A percentile compares a stretch with the other conserved stretches of the same genome.
Conservation (phyloP, 2,888 invertebrate species). For the Pseudolycoriella hygida region DNA sequence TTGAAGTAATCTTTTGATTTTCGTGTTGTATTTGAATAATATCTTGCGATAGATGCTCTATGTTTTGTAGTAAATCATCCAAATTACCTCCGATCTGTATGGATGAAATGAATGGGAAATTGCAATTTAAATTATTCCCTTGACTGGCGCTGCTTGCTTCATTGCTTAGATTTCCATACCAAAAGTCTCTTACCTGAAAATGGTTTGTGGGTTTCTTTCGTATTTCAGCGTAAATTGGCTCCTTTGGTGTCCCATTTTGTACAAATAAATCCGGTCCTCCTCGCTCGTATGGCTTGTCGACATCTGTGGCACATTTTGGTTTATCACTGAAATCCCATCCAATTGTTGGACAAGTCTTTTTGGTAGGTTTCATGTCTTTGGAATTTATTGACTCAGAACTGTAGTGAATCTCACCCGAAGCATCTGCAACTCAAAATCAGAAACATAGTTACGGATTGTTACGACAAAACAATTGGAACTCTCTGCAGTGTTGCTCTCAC, state of each 20-base stretch:
- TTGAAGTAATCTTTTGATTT: constrained; percentile 10
- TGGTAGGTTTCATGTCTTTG: background rate
- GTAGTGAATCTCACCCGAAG: constrained; percentile 1
- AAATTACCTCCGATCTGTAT: constrained; percentile 40
- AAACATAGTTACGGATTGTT: background rate
- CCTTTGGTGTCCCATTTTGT: background rate
- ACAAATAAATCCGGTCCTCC: background rate
- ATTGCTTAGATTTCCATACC: too few species aligned
- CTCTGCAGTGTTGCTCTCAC: too few species aligned
- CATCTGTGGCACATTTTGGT: background rate
- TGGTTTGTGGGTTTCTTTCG: background rate
- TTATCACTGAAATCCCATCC: background rate
- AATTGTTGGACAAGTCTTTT: background rate
- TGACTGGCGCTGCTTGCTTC: too few species aligned
- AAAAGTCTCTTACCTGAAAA: background rate
- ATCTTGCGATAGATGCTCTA: constrained; percentile 37
- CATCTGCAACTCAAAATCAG: background rate
- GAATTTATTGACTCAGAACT: constrained; percentile 8
- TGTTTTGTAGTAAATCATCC: constrained; percentile 49
- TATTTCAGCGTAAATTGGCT: background rate
- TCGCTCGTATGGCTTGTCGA: background rate
- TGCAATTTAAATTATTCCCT: background rate
- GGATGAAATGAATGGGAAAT: constrained; percentile 18
- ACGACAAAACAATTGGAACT: background rate
- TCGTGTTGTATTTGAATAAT: constrained; percentile 24